phyloP scores from a whole-genome alignment of 1,140 invertebrate genomes.

The Dufourea novaeangliae region DNA sequence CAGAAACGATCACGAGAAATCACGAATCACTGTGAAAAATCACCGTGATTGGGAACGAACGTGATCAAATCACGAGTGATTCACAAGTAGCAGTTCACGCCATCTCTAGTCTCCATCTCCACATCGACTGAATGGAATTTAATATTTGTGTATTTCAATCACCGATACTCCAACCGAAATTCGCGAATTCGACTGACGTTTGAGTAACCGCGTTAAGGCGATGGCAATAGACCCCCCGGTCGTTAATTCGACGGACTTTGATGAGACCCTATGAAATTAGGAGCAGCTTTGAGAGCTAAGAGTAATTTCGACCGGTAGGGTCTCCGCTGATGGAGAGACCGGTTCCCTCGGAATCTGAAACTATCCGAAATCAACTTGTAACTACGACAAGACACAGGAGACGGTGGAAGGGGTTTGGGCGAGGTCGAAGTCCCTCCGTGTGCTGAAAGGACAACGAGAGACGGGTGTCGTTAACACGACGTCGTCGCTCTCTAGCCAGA shows the following conservation, averaged over 20 bases:
- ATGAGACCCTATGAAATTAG: constrained; percentile 65
- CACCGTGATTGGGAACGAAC: no score
- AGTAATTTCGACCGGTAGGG: constrained; percentile 55
- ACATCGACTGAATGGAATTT: not conserved
- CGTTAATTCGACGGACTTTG: constrained; percentile 62
- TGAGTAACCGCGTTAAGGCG: constrained; percentile 41
- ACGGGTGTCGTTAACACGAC: constrained; percentile 54
- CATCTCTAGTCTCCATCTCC: no score
- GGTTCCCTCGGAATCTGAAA: constrained; percentile 47
- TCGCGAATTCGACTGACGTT: constrained; percentile 21
- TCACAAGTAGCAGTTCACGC: no score
- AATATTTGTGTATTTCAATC: constrained; percentile 11
- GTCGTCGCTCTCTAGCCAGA: constrained; percentile 31
- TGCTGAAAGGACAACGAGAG: constrained; percentile 55
- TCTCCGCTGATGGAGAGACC: constrained; percentile 29
- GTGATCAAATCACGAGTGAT: no score
- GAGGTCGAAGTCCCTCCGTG: constrained; percentile 23
- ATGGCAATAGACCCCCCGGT: constrained; percentile 53
- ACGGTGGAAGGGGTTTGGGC: no score
- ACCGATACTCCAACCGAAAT: constrained; percentile 33
- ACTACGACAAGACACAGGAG: constrained; percentile 35
- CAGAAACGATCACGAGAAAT: no score
- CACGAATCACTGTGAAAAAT: no score
- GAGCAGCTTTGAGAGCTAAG: constrained; percentile 32
- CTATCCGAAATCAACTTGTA: constrained; percentile 55